Evolutionary conservation across 2,888 invertebrate genomes (phyloP), one percentile per base, ranked within the genome.

Genomic region (Oscheius sp.): DNA sequence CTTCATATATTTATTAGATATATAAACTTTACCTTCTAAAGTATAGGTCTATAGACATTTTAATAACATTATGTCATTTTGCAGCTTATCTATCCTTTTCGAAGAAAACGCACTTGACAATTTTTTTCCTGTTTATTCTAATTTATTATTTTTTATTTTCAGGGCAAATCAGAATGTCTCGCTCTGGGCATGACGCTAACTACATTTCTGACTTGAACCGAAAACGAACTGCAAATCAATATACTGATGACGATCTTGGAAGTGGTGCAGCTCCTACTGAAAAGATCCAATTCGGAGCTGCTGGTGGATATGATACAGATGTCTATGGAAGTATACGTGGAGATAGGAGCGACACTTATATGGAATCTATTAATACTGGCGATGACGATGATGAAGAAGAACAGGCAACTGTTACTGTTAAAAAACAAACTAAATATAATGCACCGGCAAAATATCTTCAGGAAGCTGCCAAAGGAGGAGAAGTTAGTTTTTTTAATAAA

Each of bases 341-440:
- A 92, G 84, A 92, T 91, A 68, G 92, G 3, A 63, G 64, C 5
- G 93, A 86, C 94, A 92, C 94, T 33, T 96, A 96, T 88, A 93
- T 94, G 80, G 95, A 95, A 65, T 96, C 96, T 0, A 96, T 97
- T 87, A 95, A 95, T 53, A 92, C 95, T 0, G 95, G 94, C 87
- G 96, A 97, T 39, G 84, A 84, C 25, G 81, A 82, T 10, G 82
- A 79, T 46, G 78, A 80, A 46, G 75, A 74, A 37, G 53, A 75
- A 33, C 70, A 71, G 1, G 67, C 42, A 0, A 57, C 48, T n/a
- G 45, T 58, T 4, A 42, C 58, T 20, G 53, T 52, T 15, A 68
- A 74, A 10, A 74, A 73, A 45, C 78, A 78, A 58, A 66, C 63
- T 3, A 76, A 74, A 34, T 81, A 77, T 65, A 68, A 73, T 5